Conservation (phyloP, 2,113 vertebrate genomes). For the Phylloscopus trochilus region DNA sequence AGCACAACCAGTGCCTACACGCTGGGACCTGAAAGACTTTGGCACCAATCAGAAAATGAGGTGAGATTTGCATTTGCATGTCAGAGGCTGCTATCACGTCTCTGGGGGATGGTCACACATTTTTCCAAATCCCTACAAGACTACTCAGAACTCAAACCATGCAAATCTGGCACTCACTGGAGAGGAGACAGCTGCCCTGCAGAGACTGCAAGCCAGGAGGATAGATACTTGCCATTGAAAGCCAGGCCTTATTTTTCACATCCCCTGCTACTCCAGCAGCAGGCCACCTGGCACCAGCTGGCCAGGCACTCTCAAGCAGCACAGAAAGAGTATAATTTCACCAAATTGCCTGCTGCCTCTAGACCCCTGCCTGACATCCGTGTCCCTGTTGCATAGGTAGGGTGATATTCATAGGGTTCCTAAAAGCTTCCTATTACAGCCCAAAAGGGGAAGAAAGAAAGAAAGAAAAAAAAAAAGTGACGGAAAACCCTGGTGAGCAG, state of each 20-base stretch:
- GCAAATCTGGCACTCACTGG: background rate
- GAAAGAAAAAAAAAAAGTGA: background rate
- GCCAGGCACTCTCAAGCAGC: background rate
- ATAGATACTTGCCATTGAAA: background rate
- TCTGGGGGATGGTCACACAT: background rate
- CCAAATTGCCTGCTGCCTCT: background rate
- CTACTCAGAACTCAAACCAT: background rate
- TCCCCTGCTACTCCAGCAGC: background rate
- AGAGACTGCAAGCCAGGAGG: background rate
- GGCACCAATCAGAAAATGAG: background rate
- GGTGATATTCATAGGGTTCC: background rate
- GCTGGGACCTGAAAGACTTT: background rate
- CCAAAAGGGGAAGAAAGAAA: background rate
- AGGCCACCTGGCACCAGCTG: background rate
- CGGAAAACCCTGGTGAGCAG: background rate
- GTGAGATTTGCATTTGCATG: background rate
- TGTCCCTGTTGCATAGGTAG: background rate
- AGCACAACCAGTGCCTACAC: background rate
- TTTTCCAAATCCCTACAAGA: background rate
- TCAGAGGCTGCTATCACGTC: background rate
- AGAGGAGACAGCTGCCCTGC: background rate
- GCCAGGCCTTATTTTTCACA: background rate
- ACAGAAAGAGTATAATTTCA: background rate
- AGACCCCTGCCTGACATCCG: background rate
- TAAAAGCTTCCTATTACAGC: background rate